A percentile compares a stretch with the other conserved stretches of the same genome.
phyloP scores from a whole-genome alignment of 1,140 invertebrate species.

The Asobara japonica region DNA sequence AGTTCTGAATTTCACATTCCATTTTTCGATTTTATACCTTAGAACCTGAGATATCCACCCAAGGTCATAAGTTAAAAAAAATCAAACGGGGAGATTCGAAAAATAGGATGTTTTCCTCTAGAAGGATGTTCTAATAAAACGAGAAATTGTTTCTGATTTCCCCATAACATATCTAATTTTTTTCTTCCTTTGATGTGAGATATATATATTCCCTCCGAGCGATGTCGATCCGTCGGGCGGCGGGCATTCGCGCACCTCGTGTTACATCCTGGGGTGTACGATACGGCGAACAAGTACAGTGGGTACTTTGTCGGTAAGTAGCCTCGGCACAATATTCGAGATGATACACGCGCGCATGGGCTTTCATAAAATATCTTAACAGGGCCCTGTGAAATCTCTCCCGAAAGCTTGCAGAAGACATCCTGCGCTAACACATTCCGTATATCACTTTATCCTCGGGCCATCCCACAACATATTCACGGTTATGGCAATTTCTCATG shows the following conservation, averaged over 20 bases:
- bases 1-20: too few species aligned
- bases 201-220: background rate
- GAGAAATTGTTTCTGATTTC: too few species aligned
- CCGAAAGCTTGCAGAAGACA: background rate
- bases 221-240: conserved; percentile 20
- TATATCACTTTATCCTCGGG: background rate
- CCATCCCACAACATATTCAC: background rate
- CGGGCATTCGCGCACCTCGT: background rate
- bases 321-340: background rate
- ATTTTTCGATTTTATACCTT: too few species aligned
- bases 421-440: background rate
- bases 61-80: too few species aligned
- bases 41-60: too few species aligned
- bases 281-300: conserved; percentile 7
- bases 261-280: background rate
- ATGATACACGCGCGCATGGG: background rate
- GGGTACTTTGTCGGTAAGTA: conserved; percentile 16
- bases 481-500: conserved; percentile 1
- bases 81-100: too few species aligned
- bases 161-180: too few species aligned
- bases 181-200: too few species aligned
- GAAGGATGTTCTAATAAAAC: too few species aligned
- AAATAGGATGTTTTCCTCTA: too few species aligned
- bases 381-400: background rate
- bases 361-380: conserved; percentile 6